A percentile compares a stretch with the other conserved stretches of the same genome.
These are phyloP conservation scores for Gila robusta DNA, from an alignment of 2,797 vertebrate genomes.

Conservation along the genomic window DNA sequence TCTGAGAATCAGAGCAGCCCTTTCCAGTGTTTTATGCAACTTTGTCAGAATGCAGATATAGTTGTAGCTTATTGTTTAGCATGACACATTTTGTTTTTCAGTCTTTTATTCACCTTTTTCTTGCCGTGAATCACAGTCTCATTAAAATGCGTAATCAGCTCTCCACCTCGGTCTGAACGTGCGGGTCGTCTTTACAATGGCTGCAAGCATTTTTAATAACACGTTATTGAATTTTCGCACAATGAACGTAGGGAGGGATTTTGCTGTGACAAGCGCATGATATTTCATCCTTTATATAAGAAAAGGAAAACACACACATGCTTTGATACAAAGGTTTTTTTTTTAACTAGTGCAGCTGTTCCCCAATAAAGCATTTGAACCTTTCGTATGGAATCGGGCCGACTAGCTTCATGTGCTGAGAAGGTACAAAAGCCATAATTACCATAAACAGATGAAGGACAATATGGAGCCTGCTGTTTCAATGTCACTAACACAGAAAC, in stretches of 20 bases:
- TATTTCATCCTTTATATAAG: conserved; percentile 62
- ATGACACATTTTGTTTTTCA: conserved; percentile 67
- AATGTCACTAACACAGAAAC: conserved; percentile 64
- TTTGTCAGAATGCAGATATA: conserved; percentile 63
- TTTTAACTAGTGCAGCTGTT: conserved; percentile 72
- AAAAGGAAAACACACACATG: conserved; percentile 20
- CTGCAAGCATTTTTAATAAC: conserved; percentile 83
- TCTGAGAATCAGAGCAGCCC: conserved; percentile 14
- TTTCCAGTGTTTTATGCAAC: conserved; percentile 57
- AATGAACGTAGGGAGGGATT: conserved; percentile 66
- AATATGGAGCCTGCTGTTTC: conserved; percentile 74
- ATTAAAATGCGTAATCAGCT: conserved; percentile 78
- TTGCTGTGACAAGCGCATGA: conserved; percentile 64
- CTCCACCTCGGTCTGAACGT: conserved; percentile 70
- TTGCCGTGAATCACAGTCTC: conserved; percentile 68
- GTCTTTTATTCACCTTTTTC: conserved; percentile 66
- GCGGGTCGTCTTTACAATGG: conserved; percentile 74
- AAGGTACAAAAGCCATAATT: conserved; percentile 77
- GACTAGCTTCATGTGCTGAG: conserved; percentile 70
- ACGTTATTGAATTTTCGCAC: conserved; percentile 73
- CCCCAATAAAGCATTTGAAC: conserved; percentile 73
- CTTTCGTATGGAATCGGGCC: conserved; percentile 70
- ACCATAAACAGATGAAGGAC: conserved; percentile 76
- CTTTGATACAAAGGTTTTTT: conserved; percentile 5
- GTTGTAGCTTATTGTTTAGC: conserved; percentile 68